Evolutionary conservation across 2,113 vertebrate genomes (phyloP).

Genomic region (Podarcis raffonei): DNA sequence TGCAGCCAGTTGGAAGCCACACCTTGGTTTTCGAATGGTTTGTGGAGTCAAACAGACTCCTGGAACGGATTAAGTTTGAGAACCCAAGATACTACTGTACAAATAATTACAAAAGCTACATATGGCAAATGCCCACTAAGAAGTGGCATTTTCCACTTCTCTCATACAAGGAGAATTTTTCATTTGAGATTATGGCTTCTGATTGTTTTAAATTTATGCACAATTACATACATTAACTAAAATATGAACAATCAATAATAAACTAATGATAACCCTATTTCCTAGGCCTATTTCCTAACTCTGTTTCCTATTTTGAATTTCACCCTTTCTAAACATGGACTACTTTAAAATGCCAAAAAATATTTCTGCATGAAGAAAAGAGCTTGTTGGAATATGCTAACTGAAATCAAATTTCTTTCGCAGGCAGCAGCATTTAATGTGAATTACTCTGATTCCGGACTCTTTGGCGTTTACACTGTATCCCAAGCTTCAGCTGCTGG

Average conservation of each 20-base stretch:
- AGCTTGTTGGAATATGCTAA: not conserved
- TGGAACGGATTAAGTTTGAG: too few species aligned
- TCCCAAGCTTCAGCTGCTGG: conserved; percentile 79
- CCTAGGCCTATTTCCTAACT: not conserved
- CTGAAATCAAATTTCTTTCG: conserved; percentile 45
- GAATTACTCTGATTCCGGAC: conserved; percentile 92
- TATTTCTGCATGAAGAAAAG: not conserved
- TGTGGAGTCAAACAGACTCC: too few species aligned
- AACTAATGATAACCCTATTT: not conserved
- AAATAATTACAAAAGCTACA: not conserved
- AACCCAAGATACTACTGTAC: too few species aligned
- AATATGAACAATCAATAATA: not conserved
- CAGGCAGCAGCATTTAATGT: conserved; percentile 90
- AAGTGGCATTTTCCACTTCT: not conserved
- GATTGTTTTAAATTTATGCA: too few species aligned
- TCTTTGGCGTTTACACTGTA: conserved; percentile 92
- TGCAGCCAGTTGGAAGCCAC: too few species aligned
- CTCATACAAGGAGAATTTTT: not conserved
- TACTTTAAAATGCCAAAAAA: not conserved
- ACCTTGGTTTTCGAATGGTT: too few species aligned
- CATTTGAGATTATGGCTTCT: not conserved
- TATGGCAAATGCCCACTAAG: not conserved
- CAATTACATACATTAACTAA: not conserved
- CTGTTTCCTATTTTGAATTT: not conserved
- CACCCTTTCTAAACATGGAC: conserved; percentile 14